phyloP scores from a whole-genome alignment of 2,797 vertebrate genomes.

The Spheniscus humboldti region DNA sequence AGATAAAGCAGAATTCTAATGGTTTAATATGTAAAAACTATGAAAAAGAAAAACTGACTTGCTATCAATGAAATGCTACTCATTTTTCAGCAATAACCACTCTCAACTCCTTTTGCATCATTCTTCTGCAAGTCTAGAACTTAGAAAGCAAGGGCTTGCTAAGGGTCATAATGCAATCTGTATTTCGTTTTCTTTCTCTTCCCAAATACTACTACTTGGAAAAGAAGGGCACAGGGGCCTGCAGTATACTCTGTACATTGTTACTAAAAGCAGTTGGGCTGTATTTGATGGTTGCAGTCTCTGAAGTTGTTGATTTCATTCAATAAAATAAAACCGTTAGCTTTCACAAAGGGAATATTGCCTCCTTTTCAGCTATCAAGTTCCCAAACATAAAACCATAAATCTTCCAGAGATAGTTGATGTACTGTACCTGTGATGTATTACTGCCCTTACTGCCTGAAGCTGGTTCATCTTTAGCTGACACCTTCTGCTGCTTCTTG shows the following conservation, averaged over 20 bases:
- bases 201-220: background rate
- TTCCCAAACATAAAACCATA: background rate
- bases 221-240: background rate
- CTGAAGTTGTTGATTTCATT: background rate
- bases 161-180: background rate
- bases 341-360: background rate
- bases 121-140: background rate
- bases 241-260: background rate
- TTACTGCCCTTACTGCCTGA: constrained; percentile 83
- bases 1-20: background rate
- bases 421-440: constrained; percentile 78
- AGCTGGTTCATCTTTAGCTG: constrained; percentile 85
- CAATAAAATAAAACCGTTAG: background rate
- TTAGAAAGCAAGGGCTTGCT: background rate
- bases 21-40: background rate
- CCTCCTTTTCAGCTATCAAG: background rate
- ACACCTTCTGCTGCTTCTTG: constrained; percentile 90
- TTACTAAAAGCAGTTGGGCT: too few relatives aligned
- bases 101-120: background rate
- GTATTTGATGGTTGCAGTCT: background rate
- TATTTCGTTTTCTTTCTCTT: background rate
- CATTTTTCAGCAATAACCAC: background rate
- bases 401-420: background rate
- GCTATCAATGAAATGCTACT: background rate
- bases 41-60: background rate